phyloP scores from a whole-genome alignment of 2,113 vertebrate genomes.

The Ranitomeya variabilis region DNA sequence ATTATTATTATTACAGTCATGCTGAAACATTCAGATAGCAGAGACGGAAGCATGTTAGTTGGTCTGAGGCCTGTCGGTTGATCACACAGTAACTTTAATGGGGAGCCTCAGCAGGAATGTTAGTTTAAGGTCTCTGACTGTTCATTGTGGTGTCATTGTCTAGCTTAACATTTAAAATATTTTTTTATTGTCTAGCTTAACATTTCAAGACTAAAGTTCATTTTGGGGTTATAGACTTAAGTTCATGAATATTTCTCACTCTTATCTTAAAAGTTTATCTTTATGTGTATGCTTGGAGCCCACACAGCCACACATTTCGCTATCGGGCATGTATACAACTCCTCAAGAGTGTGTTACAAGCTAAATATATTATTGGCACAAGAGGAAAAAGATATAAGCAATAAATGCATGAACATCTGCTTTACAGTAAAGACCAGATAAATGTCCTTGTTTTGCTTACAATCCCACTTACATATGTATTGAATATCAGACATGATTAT shows the following conservation, averaged over 20 bases:
- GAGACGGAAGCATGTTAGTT: background rate
- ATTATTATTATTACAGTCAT: no score
- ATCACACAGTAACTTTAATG: slow-evolving; percentile 1
- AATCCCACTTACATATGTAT: background rate
- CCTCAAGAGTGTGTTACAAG: background rate
- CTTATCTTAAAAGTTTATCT: slow-evolving; percentile 40
- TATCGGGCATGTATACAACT: background rate
- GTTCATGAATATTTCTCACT: slow-evolving; percentile 41
- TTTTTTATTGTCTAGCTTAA: slow-evolving; percentile 14
- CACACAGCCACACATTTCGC: slow-evolving; percentile 45
- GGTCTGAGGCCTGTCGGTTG: background rate
- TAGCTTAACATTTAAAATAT: background rate
- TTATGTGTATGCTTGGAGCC: slow-evolving; percentile 33
- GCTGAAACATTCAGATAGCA: background rate
- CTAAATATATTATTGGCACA: background rate
- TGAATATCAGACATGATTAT: no score
- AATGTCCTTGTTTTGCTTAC: background rate
- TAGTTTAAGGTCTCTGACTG: background rate
- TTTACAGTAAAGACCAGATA: background rate
- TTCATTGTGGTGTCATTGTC: slow-evolving; percentile 19
- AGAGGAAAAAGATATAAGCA: background rate
- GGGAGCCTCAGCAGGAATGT: background rate
- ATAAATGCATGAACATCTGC: background rate
- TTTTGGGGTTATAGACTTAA: slow-evolving; percentile 37
- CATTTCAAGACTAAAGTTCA: slow-evolving; percentile 30